Base-by-base conservation (phyloP, 1,140 invertebrate genomes). In the Tetranychus cinnabarinus region DNA sequence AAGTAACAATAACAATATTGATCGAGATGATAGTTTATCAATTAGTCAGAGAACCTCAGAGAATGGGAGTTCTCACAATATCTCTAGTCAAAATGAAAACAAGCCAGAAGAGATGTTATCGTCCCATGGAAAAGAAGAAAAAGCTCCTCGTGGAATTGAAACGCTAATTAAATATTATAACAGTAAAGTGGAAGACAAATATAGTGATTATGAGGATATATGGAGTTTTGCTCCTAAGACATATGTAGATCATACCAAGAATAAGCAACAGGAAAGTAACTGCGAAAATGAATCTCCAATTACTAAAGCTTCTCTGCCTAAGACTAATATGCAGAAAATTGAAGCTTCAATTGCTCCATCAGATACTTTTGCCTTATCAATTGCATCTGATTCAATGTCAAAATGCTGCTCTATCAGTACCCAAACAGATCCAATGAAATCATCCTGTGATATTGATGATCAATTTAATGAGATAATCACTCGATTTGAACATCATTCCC, bases 121-220 rank as follows among this genome's bases (percentile, higher is more conserved):
- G 23, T 23, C 23, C 23, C 23, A 23, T 23, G 23, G 23, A 6
- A 56, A 36, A 7, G 34, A 36, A 33, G 35, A 34, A 15, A 15
- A 31, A 56, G 10, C 31, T 33, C 31, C 55, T 33, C 55, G 36
- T 33, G 36, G 36, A 7, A 56, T 42, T 42, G 39, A 42, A 42
- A 42, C 39, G 10, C 10, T 15, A 35, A 36, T 56, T 23, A 15
- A 63, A n/a, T 92, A 90, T 70, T 88, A 86, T 67, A 77, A 82
- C 62, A 89, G 86, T 70, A 85, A 83, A 6, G 75, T 90, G 7
- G 82, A 84, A 54, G 88, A 93, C 69, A 92, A 91, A 75, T 81
- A 87, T 34, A 90, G 86, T 62, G 89, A 95, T 73, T 95, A 95
- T 70, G 88, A 95, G 73, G 89, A 93, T 70, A 82, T 93, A 63